Evolutionary conservation across 1,140 invertebrate species (phyloP).

Genomic region (Colletes gigas): DNA sequence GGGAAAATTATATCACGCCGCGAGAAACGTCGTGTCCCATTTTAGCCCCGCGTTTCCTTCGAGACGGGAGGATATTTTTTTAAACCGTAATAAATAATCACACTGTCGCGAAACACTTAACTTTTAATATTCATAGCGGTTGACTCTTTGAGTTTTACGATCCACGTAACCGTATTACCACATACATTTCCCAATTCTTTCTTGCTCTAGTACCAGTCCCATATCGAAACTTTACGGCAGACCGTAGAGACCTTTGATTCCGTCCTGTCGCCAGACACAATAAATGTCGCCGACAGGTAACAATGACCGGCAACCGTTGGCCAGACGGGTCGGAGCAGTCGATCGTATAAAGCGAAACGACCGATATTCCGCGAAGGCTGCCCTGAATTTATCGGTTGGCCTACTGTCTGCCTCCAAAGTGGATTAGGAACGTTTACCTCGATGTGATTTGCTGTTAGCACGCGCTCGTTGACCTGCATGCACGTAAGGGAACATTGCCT

Average conservation of each 20-base stretch:
- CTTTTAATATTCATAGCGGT: too few relatives aligned
- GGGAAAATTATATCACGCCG: constrained; percentile 19
- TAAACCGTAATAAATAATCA: too few relatives aligned
- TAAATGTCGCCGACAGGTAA: background rate
- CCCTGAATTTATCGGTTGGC: constrained; percentile 24
- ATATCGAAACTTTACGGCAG: too few relatives aligned
- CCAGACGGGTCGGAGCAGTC: background rate
- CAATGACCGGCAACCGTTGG: background rate
- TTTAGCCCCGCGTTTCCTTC: background rate
- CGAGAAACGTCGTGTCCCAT: constrained; percentile 5
- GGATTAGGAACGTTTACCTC: constrained; percentile 31
- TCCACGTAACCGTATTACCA: too few relatives aligned
- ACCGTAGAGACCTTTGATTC: background rate
- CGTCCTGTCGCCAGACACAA: background rate
- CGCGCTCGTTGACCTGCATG: constrained; percentile 9
- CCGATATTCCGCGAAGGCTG: constrained; percentile 36
- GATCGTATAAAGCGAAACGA: constrained; percentile 25
- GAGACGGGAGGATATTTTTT: too few relatives aligned
- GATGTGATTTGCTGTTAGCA: background rate
- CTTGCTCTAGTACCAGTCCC: too few relatives aligned
- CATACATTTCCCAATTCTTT: too few relatives aligned
- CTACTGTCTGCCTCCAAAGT: background rate
- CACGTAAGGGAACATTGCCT: background rate
- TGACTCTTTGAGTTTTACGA: too few relatives aligned
- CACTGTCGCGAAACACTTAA: too few relatives aligned